Evolutionary conservation across 2,797 vertebrate species (phyloP), one percentile per base, ranked within the genome.

Genomic region (Ctenopoma multispine): DNA sequence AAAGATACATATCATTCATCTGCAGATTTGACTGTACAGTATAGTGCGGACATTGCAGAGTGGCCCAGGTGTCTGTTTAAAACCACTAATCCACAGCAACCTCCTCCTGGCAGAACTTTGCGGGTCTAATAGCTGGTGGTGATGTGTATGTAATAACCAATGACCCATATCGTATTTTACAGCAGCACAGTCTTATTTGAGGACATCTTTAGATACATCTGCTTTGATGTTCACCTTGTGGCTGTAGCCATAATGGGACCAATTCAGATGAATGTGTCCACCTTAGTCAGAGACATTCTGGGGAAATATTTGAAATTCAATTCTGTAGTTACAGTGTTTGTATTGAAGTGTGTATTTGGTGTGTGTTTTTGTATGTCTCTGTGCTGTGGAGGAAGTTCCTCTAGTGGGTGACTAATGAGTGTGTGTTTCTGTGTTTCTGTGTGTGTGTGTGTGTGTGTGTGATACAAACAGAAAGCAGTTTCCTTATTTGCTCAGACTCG

Each of bases 361-460:
- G 57, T 68, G 67, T 71, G 14, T 67, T 41, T 66, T 43, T 81
- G 29, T 23, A 59, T 67, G 46, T 62, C 13, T 54, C 20, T 47
- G 12, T 64, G 44, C 44, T 72, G 55, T 74, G 80, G 67, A 74
- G 74, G 55, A 79, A 69, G 74, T 58, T 80, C 56, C 63, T 66
- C 58, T 72, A 55, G 69, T 69, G 59, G 69, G 79, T 85, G 75
- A 82, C 76, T 83, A 87, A 85, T 83, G 77, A 79, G 53, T 75
- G 68, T 53, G 48, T 38, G 29, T 29, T 34, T 11, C 34, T n/a
- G n/a, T n/a, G n/a, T n/a, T n/a, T n/a, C n/a, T n/a, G n/a, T n/a
- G n/a, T n/a, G n/a, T n/a, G n/a, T n/a, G n/a, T n/a, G n/a, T n/a
- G n/a, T n/a, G n/a, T 34, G 41, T 38, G 43, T 34, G 7, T 48